phyloP scores from a whole-genome alignment of 2,888 invertebrate genomes.

The Xylota sylvarum region DNA sequence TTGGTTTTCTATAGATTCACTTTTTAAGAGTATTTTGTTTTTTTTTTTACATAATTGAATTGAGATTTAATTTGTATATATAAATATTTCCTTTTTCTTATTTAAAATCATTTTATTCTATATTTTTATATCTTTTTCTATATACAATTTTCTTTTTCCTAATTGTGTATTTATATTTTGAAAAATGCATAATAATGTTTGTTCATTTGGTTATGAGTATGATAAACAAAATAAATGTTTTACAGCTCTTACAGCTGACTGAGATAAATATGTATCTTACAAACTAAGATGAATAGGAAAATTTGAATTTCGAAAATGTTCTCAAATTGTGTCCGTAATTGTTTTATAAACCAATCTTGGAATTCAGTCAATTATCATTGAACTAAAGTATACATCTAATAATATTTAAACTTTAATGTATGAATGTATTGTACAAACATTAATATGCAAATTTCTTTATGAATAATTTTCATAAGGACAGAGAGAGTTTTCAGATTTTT shows the following conservation, averaged over 20 bases:
- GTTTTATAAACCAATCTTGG: no score
- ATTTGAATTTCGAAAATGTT: no score
- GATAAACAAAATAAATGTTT: not conserved
- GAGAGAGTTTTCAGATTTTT: conserved; percentile 32
- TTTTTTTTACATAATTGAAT: conserved; percentile 64
- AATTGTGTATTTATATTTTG: conserved; percentile 11
- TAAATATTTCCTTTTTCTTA: conserved; percentile 40
- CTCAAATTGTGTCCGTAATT: no score
- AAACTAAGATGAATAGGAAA: no score
- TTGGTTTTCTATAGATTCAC: conserved; percentile 31
- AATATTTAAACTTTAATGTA: not conserved
- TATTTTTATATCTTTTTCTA: conserved; percentile 25
- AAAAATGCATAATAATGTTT: conserved; percentile 23
- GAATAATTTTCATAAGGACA: conserved; percentile 26
- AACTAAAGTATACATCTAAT: no score
- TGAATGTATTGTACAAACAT: conserved; percentile 8
- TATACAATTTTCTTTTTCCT: conserved; percentile 24
- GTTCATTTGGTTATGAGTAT: not conserved
- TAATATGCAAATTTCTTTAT: conserved; percentile 6
- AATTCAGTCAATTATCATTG: no score
- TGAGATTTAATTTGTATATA: conserved; percentile 45
- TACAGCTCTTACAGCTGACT: not conserved
- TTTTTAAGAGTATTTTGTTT: conserved; percentile 25
- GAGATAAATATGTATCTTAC: not conserved
- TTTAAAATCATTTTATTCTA: conserved; percentile 42